phyloP scores from a whole-genome alignment of 1,140 invertebrate genomes.

The Liolophura sinensis region DNA sequence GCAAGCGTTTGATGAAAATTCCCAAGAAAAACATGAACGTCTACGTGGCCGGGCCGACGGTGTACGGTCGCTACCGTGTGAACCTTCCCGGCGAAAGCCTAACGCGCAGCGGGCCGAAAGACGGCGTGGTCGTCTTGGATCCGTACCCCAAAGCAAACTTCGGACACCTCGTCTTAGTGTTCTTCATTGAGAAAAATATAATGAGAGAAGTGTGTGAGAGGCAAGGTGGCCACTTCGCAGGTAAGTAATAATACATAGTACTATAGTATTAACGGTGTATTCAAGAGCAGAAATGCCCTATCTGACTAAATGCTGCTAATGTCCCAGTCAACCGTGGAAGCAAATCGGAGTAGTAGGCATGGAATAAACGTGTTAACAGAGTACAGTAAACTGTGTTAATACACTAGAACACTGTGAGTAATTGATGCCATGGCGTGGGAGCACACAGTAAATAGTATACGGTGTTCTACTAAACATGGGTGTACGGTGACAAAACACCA shows the following conservation, averaged over 20 bases:
- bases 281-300: too few relatives aligned
- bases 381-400: too few relatives aligned
- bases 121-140: constrained; percentile 61
- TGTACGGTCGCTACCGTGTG: constrained; percentile 39
- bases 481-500: too few relatives aligned
- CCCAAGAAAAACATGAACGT: constrained; percentile 33
- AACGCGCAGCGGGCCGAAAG: constrained; percentile 48
- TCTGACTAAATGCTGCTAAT: too few relatives aligned
- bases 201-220: constrained; percentile 40
- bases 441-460: too few relatives aligned
- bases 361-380: too few relatives aligned
- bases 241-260: constrained; percentile 19
- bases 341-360: too few relatives aligned
- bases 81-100: constrained; percentile 59
- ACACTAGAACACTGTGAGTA: too few relatives aligned
- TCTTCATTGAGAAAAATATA: constrained; percentile 56
- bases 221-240: constrained; percentile 39
- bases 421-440: too few relatives aligned
- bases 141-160: constrained; percentile 61
- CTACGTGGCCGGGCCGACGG: constrained; percentile 37
- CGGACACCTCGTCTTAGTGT: constrained; percentile 62
- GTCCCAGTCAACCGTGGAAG: too few relatives aligned
- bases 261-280: too few relatives aligned
- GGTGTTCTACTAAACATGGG: too few relatives aligned
- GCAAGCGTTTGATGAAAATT: constrained; percentile 26